Conservation (phyloP, 2,113 vertebrate species). For the Psammodynastes pulverulentus region DNA sequence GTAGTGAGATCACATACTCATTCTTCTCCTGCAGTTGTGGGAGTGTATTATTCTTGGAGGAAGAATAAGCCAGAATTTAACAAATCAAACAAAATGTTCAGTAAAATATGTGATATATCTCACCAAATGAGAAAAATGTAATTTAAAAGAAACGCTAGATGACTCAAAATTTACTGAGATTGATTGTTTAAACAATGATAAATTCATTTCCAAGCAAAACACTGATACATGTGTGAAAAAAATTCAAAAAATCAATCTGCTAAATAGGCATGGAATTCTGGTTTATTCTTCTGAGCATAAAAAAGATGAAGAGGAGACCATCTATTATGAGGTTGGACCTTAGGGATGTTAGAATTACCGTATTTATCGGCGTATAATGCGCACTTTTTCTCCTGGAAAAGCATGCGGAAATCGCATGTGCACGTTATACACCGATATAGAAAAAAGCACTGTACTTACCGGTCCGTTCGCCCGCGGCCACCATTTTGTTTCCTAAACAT, state of each 20-base stretch:
- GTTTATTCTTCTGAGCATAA: not conserved
- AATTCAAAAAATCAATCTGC: not conserved
- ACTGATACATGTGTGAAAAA: not conserved
- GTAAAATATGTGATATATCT: not conserved
- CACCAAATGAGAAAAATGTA: not conserved
- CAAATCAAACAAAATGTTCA: not conserved
- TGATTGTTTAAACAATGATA: not conserved
- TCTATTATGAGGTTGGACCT: not conserved
- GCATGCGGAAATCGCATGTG: too few species aligned
- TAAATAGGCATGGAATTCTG: not conserved
- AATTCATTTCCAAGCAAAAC: not conserved
- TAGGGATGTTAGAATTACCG: not conserved
- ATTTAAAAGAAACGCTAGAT: not conserved
- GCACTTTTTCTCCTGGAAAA: too few species aligned
- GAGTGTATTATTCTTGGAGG: too few species aligned
- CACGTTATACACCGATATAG: too few species aligned
- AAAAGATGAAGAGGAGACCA: not conserved
- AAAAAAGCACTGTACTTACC: too few species aligned
- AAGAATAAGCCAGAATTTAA: not conserved
- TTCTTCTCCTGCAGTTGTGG: too few species aligned
- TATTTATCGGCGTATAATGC: too few species aligned
- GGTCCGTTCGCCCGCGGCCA: too few species aligned
- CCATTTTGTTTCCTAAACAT: too few species aligned
- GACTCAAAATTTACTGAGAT: not conserved
- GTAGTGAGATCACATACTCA: not conserved